phyloP scores from a whole-genome alignment of 1,140 invertebrate species.

The Chironomus striatipennis region DNA sequence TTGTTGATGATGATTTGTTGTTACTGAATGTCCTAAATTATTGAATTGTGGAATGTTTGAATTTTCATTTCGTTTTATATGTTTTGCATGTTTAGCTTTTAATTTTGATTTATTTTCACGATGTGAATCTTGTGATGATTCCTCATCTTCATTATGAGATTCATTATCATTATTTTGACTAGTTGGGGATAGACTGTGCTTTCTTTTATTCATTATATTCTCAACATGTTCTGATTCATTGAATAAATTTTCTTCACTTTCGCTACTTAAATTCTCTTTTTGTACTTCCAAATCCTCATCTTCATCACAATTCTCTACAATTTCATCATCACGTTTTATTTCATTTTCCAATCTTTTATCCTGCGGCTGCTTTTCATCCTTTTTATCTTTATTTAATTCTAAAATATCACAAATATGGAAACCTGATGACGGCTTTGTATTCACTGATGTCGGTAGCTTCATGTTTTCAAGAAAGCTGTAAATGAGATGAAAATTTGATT shows the following conservation, averaged over 20 bases:
- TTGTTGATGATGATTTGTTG: neutral
- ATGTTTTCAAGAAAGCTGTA: constrained; percentile 55
- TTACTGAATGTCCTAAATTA: neutral
- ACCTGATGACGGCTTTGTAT: constrained; percentile 40
- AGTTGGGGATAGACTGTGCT: neutral
- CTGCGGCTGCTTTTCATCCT: neutral
- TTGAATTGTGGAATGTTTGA: neutral
- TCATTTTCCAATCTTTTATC: too few relatives aligned
- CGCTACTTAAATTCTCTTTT: constrained; percentile 3
- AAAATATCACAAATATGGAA: constrained; percentile 58
- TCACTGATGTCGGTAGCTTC: constrained; percentile 48
- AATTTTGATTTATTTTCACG: neutral
- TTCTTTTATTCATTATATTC: neutral
- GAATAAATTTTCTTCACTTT: neutral
- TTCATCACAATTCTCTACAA: constrained; percentile 28
- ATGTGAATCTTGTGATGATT: constrained; percentile 2
- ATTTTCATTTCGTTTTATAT: neutral
- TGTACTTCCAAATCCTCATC: neutral
- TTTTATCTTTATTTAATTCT: constrained; percentile 41
- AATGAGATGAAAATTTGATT: constrained; percentile 29
- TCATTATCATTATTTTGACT: neutral
- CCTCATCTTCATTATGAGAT: neutral
- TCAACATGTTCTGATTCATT: neutral
- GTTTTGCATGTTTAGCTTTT: neutral
- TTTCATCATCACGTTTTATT: neutral